These are phyloP conservation scores for Aphelinus certus DNA, from an alignment of 1,140 invertebrate genomes.

Conservation along the genomic window DNA sequence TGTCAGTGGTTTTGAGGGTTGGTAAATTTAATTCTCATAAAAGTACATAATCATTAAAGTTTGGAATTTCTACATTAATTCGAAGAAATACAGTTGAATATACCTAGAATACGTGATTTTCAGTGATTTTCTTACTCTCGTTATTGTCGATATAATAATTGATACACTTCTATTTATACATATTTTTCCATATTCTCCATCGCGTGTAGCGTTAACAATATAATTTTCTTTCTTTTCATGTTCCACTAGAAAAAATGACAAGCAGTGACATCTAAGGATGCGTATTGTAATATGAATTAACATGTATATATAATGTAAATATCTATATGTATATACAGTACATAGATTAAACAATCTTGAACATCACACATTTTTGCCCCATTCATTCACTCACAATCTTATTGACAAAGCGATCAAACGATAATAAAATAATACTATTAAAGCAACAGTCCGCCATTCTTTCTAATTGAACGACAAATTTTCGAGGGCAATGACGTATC, in stretches of 20 bases:
- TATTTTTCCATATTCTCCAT: constrained; percentile 1
- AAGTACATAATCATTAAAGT: no score
- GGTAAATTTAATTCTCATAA: no score
- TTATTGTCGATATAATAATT: constrained; percentile 63
- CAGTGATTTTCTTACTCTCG: constrained; percentile 42
- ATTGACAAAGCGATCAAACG: neutral
- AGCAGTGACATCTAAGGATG: constrained; percentile 40
- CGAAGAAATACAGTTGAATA: constrained; percentile 34
- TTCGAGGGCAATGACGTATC: neutral
- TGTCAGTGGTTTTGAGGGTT: no score
- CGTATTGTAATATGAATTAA: constrained; percentile 21
- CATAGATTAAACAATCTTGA: constrained; percentile 15
- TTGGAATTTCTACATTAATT: no score
- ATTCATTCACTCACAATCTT: constrained; percentile 10
- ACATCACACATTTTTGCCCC: neutral
- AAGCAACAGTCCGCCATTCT: neutral
- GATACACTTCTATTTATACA: constrained; percentile 47
- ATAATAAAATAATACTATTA: neutral
- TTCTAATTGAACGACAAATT: neutral
- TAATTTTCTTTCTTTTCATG: constrained; percentile 1
- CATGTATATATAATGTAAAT: constrained; percentile 22
- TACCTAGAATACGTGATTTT: constrained; percentile 57
- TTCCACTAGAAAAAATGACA: constrained; percentile 44
- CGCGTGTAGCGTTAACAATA: neutral
- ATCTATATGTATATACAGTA: constrained; percentile 36